Conservation (phyloP, 1,140 invertebrate genomes). For the Drosophila quadrilineata region DNA sequence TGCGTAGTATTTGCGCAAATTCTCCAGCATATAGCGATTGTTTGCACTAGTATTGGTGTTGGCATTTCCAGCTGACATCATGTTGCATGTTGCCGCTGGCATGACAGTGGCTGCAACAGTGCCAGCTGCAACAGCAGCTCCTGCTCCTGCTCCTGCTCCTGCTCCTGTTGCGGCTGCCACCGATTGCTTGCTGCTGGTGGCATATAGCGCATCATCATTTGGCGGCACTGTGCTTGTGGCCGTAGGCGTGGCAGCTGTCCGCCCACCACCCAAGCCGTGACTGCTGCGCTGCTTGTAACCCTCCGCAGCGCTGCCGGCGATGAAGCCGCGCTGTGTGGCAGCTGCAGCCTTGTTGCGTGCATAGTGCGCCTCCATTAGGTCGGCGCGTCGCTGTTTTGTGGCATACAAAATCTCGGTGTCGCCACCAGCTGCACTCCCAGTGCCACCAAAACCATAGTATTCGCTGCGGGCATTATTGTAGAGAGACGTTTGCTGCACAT, state of each 20-base stretch:
- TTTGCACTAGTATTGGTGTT: slow-evolving; percentile 33
- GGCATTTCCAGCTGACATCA: slow-evolving; percentile 37
- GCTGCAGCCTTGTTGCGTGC: slow-evolving; percentile 23
- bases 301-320: slow-evolving; percentile 11
- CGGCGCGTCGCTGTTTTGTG: slow-evolving; percentile 47
- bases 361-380: slow-evolving; percentile 63
- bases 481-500: too few relatives aligned
- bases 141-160: not conserved
- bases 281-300: slow-evolving; percentile 19
- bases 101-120: slow-evolving; percentile 18
- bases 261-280: slow-evolving; percentile 17
- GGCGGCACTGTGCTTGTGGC: slow-evolving; percentile 26
- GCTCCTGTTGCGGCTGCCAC: slow-evolving; percentile 14
- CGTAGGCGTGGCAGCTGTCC: slow-evolving; percentile 13
- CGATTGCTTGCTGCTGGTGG: slow-evolving; percentile 66
- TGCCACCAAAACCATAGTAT: slow-evolving; percentile 56
- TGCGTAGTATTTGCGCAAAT: slow-evolving; percentile 75
- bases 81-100: slow-evolving; percentile 1
- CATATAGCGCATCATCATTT: slow-evolving; percentile 50
- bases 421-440: not conserved
- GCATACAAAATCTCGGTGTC: slow-evolving; percentile 26
- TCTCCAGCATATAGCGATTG: slow-evolving; percentile 74
- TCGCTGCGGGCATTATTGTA: slow-evolving; percentile 39
- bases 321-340: not conserved
- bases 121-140: slow-evolving; percentile 12